A percentile compares a stretch with the other conserved stretches of the same genome.
Conservation (phyloP, 53 echinoderm and acorn worm species). For the Pentamera pediparva region DNA sequence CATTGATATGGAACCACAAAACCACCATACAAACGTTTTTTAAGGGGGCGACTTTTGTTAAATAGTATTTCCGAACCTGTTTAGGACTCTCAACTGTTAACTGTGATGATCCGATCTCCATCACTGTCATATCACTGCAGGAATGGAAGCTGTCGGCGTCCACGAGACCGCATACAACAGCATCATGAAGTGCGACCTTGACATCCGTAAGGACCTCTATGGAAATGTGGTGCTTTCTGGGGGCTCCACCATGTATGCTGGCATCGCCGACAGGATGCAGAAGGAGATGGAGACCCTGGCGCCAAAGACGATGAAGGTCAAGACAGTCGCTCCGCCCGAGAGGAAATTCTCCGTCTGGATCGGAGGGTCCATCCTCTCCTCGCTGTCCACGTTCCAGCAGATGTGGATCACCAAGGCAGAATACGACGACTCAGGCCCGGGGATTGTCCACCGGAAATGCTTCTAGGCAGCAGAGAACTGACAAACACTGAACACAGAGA, state of each 20-base stretch:
- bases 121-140: neutral
- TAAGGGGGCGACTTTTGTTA: too few species aligned
- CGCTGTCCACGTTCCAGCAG: slow-evolving; percentile 60
- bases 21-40: too few species aligned
- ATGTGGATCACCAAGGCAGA: slow-evolving; percentile 65
- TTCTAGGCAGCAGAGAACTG: too few species aligned
- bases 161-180: slow-evolving; percentile 44
- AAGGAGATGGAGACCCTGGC: slow-evolving; percentile 43
- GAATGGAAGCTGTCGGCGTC: slow-evolving; percentile 34
- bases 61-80: too few species aligned
- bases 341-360: slow-evolving; percentile 69
- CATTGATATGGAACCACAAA: too few species aligned
- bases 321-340: slow-evolving; percentile 58
- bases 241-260: slow-evolving; percentile 60
- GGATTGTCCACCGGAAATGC: slow-evolving; percentile 63
- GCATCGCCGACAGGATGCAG: slow-evolving; percentile 53
- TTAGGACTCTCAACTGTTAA: too few species aligned
- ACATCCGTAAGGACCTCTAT: slow-evolving; percentile 61
- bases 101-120: too few species aligned
- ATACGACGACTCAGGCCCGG: slow-evolving; percentile 55
- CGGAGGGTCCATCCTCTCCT: slow-evolving; percentile 64
- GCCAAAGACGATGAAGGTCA: slow-evolving; percentile 58
- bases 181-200: slow-evolving; percentile 63
- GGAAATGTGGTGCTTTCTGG: slow-evolving; percentile 58
- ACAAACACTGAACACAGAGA: too few species aligned